phyloP scores from a whole-genome alignment of 2,888 invertebrate species.

The Ormia ochracea region DNA sequence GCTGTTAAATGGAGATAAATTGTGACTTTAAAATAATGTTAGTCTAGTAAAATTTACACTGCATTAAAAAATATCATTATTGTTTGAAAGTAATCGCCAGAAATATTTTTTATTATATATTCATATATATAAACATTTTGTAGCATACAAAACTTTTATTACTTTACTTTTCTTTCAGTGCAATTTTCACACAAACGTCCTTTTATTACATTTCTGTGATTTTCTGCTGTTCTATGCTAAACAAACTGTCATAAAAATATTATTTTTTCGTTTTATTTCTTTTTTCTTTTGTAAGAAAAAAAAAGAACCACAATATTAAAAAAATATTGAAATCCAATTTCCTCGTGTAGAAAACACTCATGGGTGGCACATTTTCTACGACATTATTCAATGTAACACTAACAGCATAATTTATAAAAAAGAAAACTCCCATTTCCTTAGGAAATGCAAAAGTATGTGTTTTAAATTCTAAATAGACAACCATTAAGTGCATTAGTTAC shows the following conservation, averaged over 20 bases:
- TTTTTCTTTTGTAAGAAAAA: not conserved
- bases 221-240: not conserved
- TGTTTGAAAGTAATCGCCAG: too few relatives aligned
- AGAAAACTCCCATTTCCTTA: slow-evolving; percentile 44
- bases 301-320: slow-evolving; percentile 44
- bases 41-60: too few relatives aligned
- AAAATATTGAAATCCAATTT: slow-evolving; percentile 56
- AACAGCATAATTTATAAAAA: slow-evolving; percentile 14
- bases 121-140: too few relatives aligned
- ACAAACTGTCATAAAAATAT: not conserved
- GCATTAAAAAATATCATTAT: too few relatives aligned
- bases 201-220: not conserved
- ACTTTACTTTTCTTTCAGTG: not conserved
- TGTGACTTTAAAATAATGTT: too few relatives aligned
- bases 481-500: slow-evolving; percentile 35
- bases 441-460: slow-evolving; percentile 55
- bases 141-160: not conserved
- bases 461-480: slow-evolving; percentile 35
- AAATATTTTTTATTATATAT: too few relatives aligned
- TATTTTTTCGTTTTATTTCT: too few relatives aligned
- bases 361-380: slow-evolving; percentile 13
- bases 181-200: not conserved
- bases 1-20: too few relatives aligned
- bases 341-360: slow-evolving; percentile 25
- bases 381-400: slow-evolving; percentile 14